Conservation (phyloP, 2,113 vertebrate genomes). For the Saguinus midas region DNA sequence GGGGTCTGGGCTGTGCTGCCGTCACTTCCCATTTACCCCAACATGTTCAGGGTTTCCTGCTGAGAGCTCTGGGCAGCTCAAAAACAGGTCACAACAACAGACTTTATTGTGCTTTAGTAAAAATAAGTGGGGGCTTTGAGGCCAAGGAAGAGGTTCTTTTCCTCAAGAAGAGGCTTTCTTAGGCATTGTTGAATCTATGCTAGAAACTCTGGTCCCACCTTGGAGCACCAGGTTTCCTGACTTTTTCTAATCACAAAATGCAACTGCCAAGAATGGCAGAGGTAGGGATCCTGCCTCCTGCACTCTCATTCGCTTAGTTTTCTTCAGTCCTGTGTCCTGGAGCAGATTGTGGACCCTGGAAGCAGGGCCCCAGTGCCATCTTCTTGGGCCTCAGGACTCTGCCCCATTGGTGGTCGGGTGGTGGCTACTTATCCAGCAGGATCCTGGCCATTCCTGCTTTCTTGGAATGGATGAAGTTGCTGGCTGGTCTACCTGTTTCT, state of each 20-base stretch:
- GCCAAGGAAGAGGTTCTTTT: background rate
- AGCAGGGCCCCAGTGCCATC: background rate
- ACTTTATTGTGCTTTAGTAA: background rate
- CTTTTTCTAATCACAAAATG: background rate
- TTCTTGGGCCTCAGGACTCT: background rate
- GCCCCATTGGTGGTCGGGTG: no score
- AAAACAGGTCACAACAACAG: background rate
- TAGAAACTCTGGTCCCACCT: background rate
- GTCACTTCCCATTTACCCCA: background rate
- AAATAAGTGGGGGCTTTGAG: background rate
- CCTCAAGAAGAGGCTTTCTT: background rate
- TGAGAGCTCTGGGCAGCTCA: background rate
- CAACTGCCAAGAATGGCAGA: background rate
- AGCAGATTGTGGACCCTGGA: background rate
- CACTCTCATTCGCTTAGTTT: background rate
- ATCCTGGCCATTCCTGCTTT: background rate
- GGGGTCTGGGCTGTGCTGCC: background rate
- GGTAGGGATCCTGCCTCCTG: background rate
- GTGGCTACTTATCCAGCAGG: background rate
- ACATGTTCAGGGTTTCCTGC: background rate
- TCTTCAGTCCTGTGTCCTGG: background rate
- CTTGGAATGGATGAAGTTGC: background rate
- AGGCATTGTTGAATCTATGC: background rate
- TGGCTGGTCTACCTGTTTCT: background rate
- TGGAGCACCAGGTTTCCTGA: background rate